Evolutionary conservation across 1,140 invertebrate species (phyloP).

Genomic region (Drosophila bocki): DNA sequence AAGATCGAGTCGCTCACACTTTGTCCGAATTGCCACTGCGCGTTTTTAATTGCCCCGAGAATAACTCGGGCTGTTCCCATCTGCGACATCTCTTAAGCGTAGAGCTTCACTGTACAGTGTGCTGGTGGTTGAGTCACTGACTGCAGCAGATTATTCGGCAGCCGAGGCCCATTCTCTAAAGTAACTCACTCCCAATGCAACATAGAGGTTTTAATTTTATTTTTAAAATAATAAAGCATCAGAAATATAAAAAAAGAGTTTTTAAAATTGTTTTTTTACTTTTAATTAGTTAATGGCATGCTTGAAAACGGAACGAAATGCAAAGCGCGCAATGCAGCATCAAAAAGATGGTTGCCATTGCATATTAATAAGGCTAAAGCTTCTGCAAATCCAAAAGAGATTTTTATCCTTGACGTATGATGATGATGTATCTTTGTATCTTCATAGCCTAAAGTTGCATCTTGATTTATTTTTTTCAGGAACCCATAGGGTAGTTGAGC

Average conservation of each 20-base stretch:
- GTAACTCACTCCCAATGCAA: too few species aligned
- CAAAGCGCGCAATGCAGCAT: not conserved
- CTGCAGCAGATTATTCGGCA: constrained; percentile 40
- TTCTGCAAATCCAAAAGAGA: not conserved
- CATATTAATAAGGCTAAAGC: too few species aligned
- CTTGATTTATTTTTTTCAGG: too few species aligned
- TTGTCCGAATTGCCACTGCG: constrained; percentile 27
- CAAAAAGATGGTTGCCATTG: not conserved
- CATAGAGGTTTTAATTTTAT: not conserved
- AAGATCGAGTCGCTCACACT: constrained; percentile 22
- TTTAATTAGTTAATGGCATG: not conserved
- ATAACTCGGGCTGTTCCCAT: constrained; percentile 47
- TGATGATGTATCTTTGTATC: too few species aligned
- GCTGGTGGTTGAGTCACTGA: constrained; percentile 24
- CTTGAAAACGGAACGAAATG: not conserved
- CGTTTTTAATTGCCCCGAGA: constrained; percentile 46
- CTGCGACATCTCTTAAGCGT: constrained; percentile 43
- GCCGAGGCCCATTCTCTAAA: too few species aligned
- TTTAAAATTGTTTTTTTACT: not conserved
- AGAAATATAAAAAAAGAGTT: too few species aligned
- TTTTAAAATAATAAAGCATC: not conserved
- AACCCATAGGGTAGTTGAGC: too few species aligned
- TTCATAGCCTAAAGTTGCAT: too few species aligned
- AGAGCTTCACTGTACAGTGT: constrained; percentile 25
- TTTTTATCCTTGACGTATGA: not conserved